Base-by-base conservation (phyloP, 1,140 invertebrate genomes). In the Octopus sinensis region DNA sequence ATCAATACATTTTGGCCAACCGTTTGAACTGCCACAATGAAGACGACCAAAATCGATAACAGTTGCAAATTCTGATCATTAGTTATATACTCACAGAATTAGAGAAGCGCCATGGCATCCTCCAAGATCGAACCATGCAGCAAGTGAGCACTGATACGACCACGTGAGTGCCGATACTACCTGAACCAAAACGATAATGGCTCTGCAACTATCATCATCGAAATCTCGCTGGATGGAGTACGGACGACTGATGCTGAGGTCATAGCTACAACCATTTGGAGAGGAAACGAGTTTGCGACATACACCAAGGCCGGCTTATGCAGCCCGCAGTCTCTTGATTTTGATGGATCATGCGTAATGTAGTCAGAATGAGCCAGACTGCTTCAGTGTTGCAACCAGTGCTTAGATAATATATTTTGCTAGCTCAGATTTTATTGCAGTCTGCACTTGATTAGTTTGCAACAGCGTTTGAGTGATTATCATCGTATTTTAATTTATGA, bases 51-150 rank as follows among this genome's bases (percentile, higher is more conserved):
- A 80, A 17, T 23, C 75, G 75, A 80, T 76, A 62, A 62, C 62
- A 78, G 76, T 53, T 80, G 79, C 79, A 79, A 76, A 68, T 76
- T 80, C 79, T 10, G 56, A 43, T 73, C 79, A 80, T 80, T 62
- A 80, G 79, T 77, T 80, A 80, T 53, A 80, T 77, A n/a, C 79
- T 80, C n/a, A 79, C 79, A 51, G 79, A 62, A 80, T 76, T 62
- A 78, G 76, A 78, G 52, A 30, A 78, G 30, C 10, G 30, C 76
- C 76, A 78, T 43, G 52, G 76, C 1, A 78, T 43, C 76, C 2
- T 78, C 52, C 76, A n/a, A 68, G 62, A 68, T 68, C 62, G 62
- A 68, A 3, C 3, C 62, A n/a, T 68, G n/a, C 62, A 68, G 62
- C 62, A 68, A 43, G 30, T 43, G 62, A 68, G n/a, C 62, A 68